A percentile compares a stretch with the other conserved stretches of the same genome.
These are phyloP conservation scores for Drosophila neonasuta DNA, from an alignment of 2,888 invertebrate genomes.

Conservation along the genomic window DNA sequence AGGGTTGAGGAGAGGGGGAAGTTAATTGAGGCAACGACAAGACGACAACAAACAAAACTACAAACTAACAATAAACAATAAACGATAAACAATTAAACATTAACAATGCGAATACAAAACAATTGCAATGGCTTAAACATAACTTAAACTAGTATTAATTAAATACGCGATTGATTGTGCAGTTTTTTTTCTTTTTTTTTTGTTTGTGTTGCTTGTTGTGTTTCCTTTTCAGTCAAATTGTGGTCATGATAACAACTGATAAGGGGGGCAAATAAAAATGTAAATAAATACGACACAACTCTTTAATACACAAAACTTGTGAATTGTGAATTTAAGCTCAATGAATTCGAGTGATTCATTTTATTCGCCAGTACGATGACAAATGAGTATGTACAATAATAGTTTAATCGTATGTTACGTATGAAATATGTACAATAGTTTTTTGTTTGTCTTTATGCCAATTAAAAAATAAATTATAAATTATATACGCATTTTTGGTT, in stretches of 20 bases:
- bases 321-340: slow-evolving; percentile 13
- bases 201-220: slow-evolving; percentile 5
- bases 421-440: slow-evolving; percentile 3
- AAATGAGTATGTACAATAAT: slow-evolving; percentile 17
- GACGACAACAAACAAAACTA: slow-evolving; percentile 62
- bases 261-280: slow-evolving; percentile 1
- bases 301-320: slow-evolving; percentile 11
- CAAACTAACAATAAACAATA: slow-evolving; percentile 32
- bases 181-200: slow-evolving; percentile 18
- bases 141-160: slow-evolving; percentile 36
- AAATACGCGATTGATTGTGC: slow-evolving; percentile 41
- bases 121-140: slow-evolving; percentile 42
- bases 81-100: slow-evolving; percentile 34
- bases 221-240: slow-evolving; percentile 20
- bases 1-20: background rate
- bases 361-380: slow-evolving; percentile 6
- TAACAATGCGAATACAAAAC: slow-evolving; percentile 35
- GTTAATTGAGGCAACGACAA: slow-evolving; percentile 55
- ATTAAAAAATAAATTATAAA: slow-evolving; percentile 23
- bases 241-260: slow-evolving; percentile 14
- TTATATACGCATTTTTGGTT: slow-evolving; percentile 17
- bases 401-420: slow-evolving; percentile 1
- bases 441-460: background rate
- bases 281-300: slow-evolving; percentile 10
- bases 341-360: slow-evolving; percentile 16